phyloP scores from a whole-genome alignment of 2,888 invertebrate genomes.

The Anoncus sp. region DNA sequence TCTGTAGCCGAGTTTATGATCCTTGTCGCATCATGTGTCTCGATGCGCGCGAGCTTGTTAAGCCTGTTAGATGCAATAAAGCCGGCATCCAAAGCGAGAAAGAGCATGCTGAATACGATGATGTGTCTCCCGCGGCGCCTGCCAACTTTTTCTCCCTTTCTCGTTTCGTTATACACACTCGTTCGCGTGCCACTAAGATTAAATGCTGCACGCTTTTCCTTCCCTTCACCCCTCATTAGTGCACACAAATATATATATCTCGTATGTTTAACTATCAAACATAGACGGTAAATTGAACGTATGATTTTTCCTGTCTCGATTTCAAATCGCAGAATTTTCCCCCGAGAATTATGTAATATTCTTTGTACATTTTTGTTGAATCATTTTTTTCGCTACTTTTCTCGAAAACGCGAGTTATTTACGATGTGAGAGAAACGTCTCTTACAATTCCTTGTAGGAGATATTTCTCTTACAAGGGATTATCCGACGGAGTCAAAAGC shows the following conservation, averaged over 20 bases:
- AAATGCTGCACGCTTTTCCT: conserved; percentile 25
- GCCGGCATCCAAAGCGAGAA: conserved; percentile 35
- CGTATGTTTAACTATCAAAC: conserved; percentile 28
- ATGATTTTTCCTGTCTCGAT: conserved; percentile 10
- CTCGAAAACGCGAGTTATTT: not conserved
- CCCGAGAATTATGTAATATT: conserved; percentile 5
- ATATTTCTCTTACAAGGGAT: no score
- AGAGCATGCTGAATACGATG: conserved; percentile 14
- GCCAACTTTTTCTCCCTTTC: conserved; percentile 12
- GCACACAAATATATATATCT: not conserved
- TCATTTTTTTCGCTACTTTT: not conserved
- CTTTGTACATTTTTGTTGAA: not conserved
- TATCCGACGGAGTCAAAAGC: not conserved
- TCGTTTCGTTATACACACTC: conserved; percentile 13
- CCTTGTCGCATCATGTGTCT: conserved; percentile 18
- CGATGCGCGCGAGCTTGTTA: conserved; percentile 52
- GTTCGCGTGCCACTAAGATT: conserved; percentile 54
- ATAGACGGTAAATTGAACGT: conserved; percentile 22
- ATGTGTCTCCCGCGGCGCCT: not conserved
- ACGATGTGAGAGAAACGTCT: no score
- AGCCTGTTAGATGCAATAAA: conserved; percentile 60
- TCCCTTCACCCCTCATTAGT: not conserved
- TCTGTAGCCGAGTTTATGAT: conserved; percentile 22
- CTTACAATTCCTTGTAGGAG: no score
- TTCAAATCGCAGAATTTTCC: conserved; percentile 28